Conservation (phyloP, 2,888 invertebrate genomes). For the Hemaris fuciformis region DNA sequence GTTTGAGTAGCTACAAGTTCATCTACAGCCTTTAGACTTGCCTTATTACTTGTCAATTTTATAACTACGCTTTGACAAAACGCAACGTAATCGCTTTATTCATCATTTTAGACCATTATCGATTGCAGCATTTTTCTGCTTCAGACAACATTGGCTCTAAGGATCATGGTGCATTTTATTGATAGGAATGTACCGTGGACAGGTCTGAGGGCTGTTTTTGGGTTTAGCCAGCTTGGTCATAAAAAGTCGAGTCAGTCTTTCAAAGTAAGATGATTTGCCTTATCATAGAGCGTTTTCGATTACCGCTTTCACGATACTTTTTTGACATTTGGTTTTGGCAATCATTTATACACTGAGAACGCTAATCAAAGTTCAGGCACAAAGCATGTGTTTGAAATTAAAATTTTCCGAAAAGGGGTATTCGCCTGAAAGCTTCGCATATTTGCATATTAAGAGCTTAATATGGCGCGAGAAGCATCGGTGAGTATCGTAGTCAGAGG, state of each 20-base stretch:
- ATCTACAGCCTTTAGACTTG: conserved; percentile 55
- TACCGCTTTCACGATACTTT: background rate
- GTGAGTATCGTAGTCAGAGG: background rate
- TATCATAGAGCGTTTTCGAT: background rate
- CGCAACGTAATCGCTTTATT: conserved; percentile 9
- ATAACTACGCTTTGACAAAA: background rate
- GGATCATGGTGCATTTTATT: background rate
- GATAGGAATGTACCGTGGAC: background rate
- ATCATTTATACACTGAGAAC: background rate
- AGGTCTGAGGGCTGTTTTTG: conserved; percentile 54
- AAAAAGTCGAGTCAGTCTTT: conserved; percentile 50
- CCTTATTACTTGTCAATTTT: conserved; percentile 2
- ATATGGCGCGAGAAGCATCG: too few species aligned
- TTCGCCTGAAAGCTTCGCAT: background rate
- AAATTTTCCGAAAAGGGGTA: background rate
- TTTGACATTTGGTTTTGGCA: background rate
- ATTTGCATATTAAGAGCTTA: background rate
- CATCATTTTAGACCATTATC: background rate
- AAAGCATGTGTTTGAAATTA: conserved; percentile 3
- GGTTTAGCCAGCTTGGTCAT: conserved; percentile 73
- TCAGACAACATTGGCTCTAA: background rate
- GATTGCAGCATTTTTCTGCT: background rate
- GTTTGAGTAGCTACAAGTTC: conserved; percentile 18
- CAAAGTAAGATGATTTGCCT: conserved; percentile 1
- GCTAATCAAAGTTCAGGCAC: background rate